phyloP scores from a whole-genome alignment of 2,888 invertebrate genomes.

The Parascotia fuliginaria region DNA sequence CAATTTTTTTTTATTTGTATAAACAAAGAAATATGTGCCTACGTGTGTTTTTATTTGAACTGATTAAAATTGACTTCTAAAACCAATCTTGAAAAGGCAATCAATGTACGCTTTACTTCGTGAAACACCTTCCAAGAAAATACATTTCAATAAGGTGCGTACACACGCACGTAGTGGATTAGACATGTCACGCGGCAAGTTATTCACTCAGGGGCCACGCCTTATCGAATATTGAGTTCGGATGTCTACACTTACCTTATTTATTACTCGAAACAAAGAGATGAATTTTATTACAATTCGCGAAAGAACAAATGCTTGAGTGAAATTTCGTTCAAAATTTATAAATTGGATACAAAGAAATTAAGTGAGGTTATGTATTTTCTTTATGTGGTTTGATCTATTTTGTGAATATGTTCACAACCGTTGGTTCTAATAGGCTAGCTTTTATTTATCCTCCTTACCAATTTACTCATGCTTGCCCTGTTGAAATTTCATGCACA shows the following conservation, averaged over 20 bases:
- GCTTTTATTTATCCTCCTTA: no score
- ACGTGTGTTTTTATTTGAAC: no score
- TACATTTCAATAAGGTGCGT: constrained; percentile 30
- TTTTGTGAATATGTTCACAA: no score
- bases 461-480: background rate
- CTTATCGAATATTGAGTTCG: constrained; percentile 45
- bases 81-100: background rate
- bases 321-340: constrained; percentile 14
- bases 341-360: no score
- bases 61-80: background rate
- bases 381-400: no score
- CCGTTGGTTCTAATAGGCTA: no score
- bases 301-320: constrained; percentile 3
- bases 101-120: no score
- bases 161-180: constrained; percentile 27
- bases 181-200: constrained; percentile 42
- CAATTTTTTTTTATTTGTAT: no score
- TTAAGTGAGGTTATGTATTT: no score
- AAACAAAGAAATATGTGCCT: no score
- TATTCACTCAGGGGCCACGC: constrained; percentile 43
- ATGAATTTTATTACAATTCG: constrained; percentile 28
- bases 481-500: constrained; percentile 2
- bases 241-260: constrained; percentile 35
- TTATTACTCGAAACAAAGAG: constrained; percentile 28
- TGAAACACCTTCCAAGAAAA: constrained; percentile 11